Base-by-base conservation (phyloP, 2,888 invertebrate species). In the Selenia dentaria region DNA sequence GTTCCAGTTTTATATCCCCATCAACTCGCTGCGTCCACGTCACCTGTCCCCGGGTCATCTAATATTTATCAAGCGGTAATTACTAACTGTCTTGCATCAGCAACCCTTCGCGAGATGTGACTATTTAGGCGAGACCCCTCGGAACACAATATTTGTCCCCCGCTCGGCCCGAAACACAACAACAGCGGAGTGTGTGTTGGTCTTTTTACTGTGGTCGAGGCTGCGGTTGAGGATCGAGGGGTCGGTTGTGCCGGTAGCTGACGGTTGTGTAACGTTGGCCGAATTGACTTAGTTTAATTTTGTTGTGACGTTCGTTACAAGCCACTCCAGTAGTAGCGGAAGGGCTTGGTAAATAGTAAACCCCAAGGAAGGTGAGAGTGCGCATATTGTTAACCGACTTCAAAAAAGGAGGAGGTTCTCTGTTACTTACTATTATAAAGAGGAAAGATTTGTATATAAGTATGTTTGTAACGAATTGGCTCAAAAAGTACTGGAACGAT, bases 51-150 rank as follows among this genome's bases (percentile, higher is more conserved):
- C 27, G 16, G 11, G 14, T 33, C 48, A 59, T 66, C 36, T 59
- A 64, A 62, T 57, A 68, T 66, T 65, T 51, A 59, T 38, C 54
- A 16, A n/a, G 18, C 34, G 45, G 41, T 48, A 42, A 48, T 48
- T 48, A 48, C 47, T 26, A 24, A 20, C 16, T 9, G 32, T 43
- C 59, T 26, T 35, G 51, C 54, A 51, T 55, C 57, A 60, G 60
- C 60, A 59, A 58, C 56, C 54, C 38, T 36, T 47, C 47, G 45
- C 16, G 44, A 43, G 51, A 51, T 57, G 57, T 59, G 60, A 51
- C 65, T 60, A 59, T 46, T 52, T 45, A 54, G 48, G 39, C 25
- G 35, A 36, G 67, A 62, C 36, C 59, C 48, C 44, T 57, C 45
- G 27, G 36, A 38, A 25, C 13, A 38, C 41, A 38, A 35, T 44